Evolutionary conservation across 2,888 invertebrate species (phyloP).

Genomic region (Drosophila pseudotalamancana): DNA sequence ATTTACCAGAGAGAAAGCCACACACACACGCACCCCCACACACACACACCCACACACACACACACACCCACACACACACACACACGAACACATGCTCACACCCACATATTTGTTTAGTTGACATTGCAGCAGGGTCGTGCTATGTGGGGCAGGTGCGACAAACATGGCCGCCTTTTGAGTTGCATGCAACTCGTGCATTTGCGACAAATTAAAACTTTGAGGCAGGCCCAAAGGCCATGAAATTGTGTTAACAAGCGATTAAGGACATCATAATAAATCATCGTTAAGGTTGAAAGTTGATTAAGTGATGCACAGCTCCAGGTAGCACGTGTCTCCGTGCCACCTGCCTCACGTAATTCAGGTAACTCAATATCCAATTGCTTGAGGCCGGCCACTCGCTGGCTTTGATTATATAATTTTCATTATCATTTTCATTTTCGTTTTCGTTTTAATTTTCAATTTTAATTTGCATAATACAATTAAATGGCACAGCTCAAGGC

Average conservation of each 20-base stretch:
- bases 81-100: too few relatives aligned
- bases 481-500: conserved; percentile 52
- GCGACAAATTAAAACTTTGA: conserved; percentile 37
- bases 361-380: conserved; percentile 4
- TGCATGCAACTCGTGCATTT: conserved; percentile 22
- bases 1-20: conserved; percentile 25
- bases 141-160: conserved; percentile 14
- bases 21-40: conserved; percentile 15
- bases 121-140: conserved; percentile 17
- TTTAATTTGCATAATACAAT: conserved; percentile 68
- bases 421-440: conserved; percentile 22
- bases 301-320: conserved; percentile 43
- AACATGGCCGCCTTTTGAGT: conserved; percentile 30
- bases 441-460: conserved; percentile 42
- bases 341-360: neutral
- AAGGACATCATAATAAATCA: conserved; percentile 66
- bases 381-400: conserved; percentile 17
- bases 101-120: conserved; percentile 8
- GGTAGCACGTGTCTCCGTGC: conserved; percentile 6
- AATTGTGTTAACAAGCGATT: conserved; percentile 56
- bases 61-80: conserved; percentile 6
- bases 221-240: conserved; percentile 4
- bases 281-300: conserved; percentile 61
- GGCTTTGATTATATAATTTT: conserved; percentile 26
- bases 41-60: neutral